Conservation (phyloP, 1,140 invertebrate genomes). For the Macrostomum lignano region DNA sequence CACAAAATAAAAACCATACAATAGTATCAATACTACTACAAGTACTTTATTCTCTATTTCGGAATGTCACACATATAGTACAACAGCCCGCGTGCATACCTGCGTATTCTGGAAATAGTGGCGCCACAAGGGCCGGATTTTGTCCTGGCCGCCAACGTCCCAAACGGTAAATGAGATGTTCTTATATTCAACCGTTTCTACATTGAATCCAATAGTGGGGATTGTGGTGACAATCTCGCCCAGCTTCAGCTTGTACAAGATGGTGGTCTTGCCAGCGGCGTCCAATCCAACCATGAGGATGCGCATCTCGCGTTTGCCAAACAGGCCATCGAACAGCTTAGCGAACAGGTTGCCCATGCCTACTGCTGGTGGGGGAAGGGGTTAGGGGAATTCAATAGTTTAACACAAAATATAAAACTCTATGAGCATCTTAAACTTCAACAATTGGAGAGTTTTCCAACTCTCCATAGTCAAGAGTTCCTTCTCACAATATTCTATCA, state of each 20-base stretch:
- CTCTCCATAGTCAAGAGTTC: too few relatives aligned
- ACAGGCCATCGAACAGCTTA: conserved; percentile 31
- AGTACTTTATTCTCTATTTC: too few relatives aligned
- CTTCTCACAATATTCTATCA: too few relatives aligned
- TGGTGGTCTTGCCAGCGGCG: conserved; percentile 84
- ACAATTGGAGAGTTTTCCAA: too few relatives aligned
- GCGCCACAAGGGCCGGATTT: conserved; percentile 46
- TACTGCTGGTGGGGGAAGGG: too few relatives aligned
- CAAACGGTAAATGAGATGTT: conserved; percentile 60
- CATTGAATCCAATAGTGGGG: conserved; percentile 79
- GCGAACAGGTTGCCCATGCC: conserved; percentile 1
- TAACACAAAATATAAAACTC: too few relatives aligned
- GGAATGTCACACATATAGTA: neutral
- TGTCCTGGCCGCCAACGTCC: conserved; percentile 56
- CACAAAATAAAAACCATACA: too few relatives aligned
- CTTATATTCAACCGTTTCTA: conserved; percentile 82
- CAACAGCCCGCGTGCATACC: conserved; percentile 17
- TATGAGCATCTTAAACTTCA: too few relatives aligned
- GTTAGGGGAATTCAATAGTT: too few relatives aligned
- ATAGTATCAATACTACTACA: too few relatives aligned
- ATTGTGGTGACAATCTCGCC: conserved; percentile 90
- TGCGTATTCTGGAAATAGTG: conserved; percentile 96
- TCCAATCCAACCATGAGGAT: conserved; percentile 88
- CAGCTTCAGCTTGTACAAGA: conserved; percentile 76
- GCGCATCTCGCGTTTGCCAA: conserved; percentile 90